These are phyloP conservation scores for Nasonia vitripennis DNA, from an alignment of 1,140 invertebrate genomes.

Conservation along the genomic window DNA sequence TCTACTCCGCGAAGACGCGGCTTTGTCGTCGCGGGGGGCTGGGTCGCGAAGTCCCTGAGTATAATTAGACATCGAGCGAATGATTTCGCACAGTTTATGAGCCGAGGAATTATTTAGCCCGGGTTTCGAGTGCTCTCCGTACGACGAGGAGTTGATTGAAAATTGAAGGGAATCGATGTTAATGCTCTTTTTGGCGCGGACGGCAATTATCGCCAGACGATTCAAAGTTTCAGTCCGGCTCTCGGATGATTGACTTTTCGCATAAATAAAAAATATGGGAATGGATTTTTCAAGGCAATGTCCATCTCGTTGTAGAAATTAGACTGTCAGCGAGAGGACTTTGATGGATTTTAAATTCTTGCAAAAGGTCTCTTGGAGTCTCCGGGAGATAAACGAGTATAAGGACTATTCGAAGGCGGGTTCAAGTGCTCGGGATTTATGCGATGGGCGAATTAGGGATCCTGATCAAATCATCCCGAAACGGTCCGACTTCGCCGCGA, in stretches of 20 bases:
- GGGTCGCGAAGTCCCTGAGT: neutral
- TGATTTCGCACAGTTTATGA: neutral
- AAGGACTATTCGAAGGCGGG: neutral
- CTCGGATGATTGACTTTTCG: too few species aligned
- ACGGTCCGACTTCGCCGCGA: neutral
- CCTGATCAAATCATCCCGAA: neutral
- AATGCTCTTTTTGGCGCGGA: too few species aligned
- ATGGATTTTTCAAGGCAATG: too few species aligned
- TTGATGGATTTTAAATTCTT: neutral
- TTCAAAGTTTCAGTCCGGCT: too few species aligned
- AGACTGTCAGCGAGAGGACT: neutral
- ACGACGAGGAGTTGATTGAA: too few species aligned
- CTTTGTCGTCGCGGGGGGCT: neutral
- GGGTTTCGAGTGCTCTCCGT: neutral
- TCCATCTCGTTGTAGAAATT: too few species aligned
- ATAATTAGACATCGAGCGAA: neutral
- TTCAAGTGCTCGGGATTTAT: neutral
- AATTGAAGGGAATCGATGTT: too few species aligned
- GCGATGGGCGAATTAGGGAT: neutral
- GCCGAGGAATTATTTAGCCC: neutral
- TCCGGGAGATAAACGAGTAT: neutral
- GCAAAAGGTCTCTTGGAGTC: neutral
- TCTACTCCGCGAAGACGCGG: neutral
- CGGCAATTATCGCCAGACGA: too few species aligned
- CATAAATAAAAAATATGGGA: too few species aligned